These are phyloP conservation scores for Arctopsyche grandis DNA, from an alignment of 1,140 invertebrate genomes.

Conservation along the genomic window DNA sequence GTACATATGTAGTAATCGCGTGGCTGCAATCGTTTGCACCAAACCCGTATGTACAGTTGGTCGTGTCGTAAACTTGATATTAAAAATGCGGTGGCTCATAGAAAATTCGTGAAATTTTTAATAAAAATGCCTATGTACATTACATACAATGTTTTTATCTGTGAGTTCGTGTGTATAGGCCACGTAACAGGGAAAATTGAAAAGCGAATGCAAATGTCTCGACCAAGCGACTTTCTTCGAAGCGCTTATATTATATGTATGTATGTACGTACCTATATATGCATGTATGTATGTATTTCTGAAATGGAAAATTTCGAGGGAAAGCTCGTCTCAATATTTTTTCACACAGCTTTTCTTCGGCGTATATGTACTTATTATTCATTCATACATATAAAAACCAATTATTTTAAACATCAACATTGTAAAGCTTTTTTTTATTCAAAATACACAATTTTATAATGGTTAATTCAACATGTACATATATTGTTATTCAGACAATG, in stretches of 20 bases:
- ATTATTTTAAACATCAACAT: neutral
- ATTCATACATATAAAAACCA: neutral
- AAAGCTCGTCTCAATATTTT: neutral
- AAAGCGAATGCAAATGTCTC: slow-evolving; percentile 2
- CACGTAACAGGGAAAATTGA: neutral
- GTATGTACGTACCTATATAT: too few relatives aligned
- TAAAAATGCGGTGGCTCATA: neutral
- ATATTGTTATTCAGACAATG: too few relatives aligned
- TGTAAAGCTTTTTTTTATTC: too few relatives aligned
- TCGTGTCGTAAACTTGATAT: too few relatives aligned
- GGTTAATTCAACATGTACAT: too few relatives aligned
- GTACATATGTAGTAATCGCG: too few relatives aligned
- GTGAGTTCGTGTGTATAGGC: neutral
- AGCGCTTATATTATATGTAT: too few relatives aligned
- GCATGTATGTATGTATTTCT: neutral
- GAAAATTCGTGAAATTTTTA: neutral
- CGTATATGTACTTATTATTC: neutral
- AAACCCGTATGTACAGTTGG: too few relatives aligned
- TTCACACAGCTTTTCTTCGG: neutral
- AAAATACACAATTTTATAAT: too few relatives aligned
- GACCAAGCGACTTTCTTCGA: neutral
- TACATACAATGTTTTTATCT: neutral
- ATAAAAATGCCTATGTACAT: neutral
- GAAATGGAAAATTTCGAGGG: neutral
- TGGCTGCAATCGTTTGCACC: too few relatives aligned